Percentiles rank a stretch among this genome's conserved stretches.
phyloP scores from a whole-genome alignment of 2,888 invertebrate species.

The Hypselothyrea guttata region DNA sequence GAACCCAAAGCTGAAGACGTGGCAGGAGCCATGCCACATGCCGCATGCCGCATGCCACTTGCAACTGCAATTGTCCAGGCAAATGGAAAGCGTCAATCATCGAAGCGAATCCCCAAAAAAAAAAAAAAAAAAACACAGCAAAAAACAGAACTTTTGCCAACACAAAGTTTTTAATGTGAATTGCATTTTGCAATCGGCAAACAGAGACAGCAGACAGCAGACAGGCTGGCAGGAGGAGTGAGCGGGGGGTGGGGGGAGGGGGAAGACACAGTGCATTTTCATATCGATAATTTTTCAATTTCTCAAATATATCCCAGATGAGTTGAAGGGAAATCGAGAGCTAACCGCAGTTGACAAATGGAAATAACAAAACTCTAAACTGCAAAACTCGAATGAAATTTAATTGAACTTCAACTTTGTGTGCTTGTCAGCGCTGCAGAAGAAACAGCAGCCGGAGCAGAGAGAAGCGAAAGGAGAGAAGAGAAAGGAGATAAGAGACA shows the following conservation, averaged over 20 bases:
- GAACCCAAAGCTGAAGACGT: no score
- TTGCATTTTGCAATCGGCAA: conserved; percentile 67
- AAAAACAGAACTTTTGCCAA: conserved; percentile 27
- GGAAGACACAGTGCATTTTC: background rate
- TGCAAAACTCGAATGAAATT: conserved; percentile 43
- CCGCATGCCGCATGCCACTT: background rate
- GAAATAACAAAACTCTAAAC: conserved; percentile 31
- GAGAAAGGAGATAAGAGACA: no score
- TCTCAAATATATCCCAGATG: conserved; percentile 37
- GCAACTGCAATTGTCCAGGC: conserved; percentile 37
- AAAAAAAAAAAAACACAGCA: conserved; percentile 23
- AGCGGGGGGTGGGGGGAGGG: background rate
- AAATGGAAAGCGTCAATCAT: conserved; percentile 46
- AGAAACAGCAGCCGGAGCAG: conserved; percentile 1
- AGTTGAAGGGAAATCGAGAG: conserved; percentile 13
- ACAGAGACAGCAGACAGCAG: background rate
- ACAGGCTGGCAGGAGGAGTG: background rate
- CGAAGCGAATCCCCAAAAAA: conserved; percentile 24
- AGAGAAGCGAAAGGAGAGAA: no score
- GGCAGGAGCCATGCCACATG: background rate
- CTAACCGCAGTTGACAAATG: conserved; percentile 30
- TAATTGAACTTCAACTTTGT: conserved; percentile 69
- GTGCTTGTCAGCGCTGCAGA: conserved; percentile 14
- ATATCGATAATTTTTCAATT: conserved; percentile 53
- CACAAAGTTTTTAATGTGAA: conserved; percentile 57